These are phyloP conservation scores for Pachypeltis micranthus DNA, from an alignment of 1,140 invertebrate genomes.

Conservation along the genomic window DNA sequence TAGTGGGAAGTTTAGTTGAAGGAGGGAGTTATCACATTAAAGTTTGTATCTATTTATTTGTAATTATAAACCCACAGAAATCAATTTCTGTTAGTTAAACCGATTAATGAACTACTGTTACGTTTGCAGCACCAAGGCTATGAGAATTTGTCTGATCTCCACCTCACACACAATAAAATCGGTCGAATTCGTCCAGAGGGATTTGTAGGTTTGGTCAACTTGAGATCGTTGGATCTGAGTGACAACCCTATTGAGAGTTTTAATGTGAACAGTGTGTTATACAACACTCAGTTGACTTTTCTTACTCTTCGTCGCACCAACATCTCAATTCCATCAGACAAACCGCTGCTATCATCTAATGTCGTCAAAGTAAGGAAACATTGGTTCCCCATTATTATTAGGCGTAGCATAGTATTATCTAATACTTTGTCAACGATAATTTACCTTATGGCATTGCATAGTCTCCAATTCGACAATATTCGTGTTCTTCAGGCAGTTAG, in stretches of 20 bases:
- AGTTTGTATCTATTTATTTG: no score
- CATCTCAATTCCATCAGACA: neutral
- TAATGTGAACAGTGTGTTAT: neutral
- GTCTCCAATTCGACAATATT: no score
- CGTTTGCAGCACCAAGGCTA: neutral
- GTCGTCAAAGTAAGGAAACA: neutral
- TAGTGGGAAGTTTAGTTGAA: no score
- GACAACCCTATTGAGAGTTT: neutral
- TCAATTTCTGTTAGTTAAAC: no score
- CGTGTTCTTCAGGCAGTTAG: no score
- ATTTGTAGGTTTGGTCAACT: neutral
- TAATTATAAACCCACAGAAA: no score
- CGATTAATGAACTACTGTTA: no score
- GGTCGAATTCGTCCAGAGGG: neutral
- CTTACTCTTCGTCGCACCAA: neutral
- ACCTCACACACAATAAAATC: neutral
- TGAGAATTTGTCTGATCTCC: neutral
- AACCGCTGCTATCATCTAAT: neutral
- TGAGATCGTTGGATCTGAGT: neutral
- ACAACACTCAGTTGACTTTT: neutral
- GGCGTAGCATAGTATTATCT: no score
- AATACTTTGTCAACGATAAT: no score
- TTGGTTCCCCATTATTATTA: no score
- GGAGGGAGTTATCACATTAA: no score
- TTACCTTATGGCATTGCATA: no score